These are phyloP conservation scores for Camponotus vicinus DNA, from an alignment of 1,140 invertebrate species.

Conservation along the genomic window DNA sequence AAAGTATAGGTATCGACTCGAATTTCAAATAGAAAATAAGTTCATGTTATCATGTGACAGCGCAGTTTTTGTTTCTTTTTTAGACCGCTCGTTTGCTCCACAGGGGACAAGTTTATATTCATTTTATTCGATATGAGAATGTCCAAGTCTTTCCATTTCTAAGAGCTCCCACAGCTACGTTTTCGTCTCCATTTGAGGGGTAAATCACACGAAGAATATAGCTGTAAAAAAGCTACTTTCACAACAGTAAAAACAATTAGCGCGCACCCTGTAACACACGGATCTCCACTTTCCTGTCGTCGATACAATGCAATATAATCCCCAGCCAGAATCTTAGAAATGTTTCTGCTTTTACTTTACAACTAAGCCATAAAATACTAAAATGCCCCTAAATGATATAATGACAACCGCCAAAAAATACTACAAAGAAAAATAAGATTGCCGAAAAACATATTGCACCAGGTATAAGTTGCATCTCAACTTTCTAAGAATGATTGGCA, in stretches of 20 bases:
- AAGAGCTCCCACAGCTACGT: neutral
- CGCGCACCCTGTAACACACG: no score
- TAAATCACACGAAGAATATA: no score
- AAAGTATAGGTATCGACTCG: no score
- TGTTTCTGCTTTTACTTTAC: neutral
- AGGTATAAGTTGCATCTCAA: neutral
- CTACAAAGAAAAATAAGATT: neutral
- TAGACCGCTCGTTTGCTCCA: neutral
- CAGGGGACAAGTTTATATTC: neutral
- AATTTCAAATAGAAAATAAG: neutral
- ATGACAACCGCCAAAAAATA: neutral
- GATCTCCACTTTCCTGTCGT: neutral
- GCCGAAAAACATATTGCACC: neutral
- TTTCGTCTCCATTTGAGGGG: neutral
- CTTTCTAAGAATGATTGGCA: neutral
- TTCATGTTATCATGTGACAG: neutral
- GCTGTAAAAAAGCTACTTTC: neutral
- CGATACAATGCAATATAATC: neutral
- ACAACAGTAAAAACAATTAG: neutral
- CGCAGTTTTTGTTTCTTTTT: neutral
- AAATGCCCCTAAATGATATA: neutral
- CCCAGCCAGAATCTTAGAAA: neutral
- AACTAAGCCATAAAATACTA: neutral
- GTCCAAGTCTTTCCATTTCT: neutral
- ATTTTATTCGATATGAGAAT: neutral